Evolutionary conservation across 2,888 invertebrate species (phyloP), one percentile per base, ranked within the genome.

Genomic region (Exocentrus adspersus): DNA sequence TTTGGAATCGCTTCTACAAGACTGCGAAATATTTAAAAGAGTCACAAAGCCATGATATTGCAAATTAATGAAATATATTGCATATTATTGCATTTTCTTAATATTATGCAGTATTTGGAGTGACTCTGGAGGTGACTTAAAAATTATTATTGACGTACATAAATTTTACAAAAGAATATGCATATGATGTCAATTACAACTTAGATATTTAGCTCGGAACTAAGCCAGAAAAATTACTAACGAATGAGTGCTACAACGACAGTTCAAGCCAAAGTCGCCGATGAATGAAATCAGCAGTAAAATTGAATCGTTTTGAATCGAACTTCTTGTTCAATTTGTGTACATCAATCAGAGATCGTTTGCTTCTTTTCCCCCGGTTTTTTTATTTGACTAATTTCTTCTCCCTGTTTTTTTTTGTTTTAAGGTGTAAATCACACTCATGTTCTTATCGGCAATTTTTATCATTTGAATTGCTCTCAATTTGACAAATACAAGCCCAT

Each of bases 381-480:
- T 43, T 10, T 41, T 41, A 20, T 14, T 28, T 41, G 53, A 53
- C 53, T 53, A 41, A 53, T 53, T 53, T 21, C 12, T 21, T 43
- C 43, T n/a, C n/a, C n/a, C n/a, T n/a, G n/a, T n/a, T 10, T 10
- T 41, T 21, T 21, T 42, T n/a, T 43, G 17, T 41, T 21, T 10
- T 52, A 19, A 28, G 20, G 42, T 42, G 28, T 54, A 43, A 43
- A n/a, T 43, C 43, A 9, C n/a, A n/a, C n/a, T n/a, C n/a, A n/a
- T n/a, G n/a, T 43, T 54, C 43, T 28, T 54, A 43, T 43, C 17
- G 43, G 54, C 43, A 54, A 54, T 54, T 53, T 53, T 53, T 53
- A 53, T 21, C 1, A 1, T 48, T 21, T 14, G 20, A 20, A 20
- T 19, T 10, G 37, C 37, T 37, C 37, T 37, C 37, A 37, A 37